Base-by-base conservation (phyloP, 2,113 vertebrate species). In the Ploceus nigricollis region DNA sequence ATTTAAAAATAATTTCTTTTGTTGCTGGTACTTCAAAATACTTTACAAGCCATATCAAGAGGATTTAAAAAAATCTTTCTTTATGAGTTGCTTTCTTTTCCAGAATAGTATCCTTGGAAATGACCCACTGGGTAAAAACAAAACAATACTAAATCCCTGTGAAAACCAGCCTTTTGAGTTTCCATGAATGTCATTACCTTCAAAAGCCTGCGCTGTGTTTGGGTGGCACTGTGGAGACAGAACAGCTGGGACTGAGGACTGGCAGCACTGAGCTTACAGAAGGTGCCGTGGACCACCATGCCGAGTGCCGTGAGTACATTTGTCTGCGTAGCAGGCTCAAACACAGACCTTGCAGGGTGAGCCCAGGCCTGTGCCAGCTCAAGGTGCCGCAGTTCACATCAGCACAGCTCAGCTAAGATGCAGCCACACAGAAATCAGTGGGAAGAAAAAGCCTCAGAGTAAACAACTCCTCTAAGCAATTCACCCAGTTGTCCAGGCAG, bases 51-150 rank as follows among this genome's bases (percentile, higher is more conserved):
- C 47, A 60, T 89, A 81, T 80, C 82, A 82, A 90, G 64, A 85
- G 86, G 83, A 79, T 95, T 95, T 87, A 11, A 1, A 21, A 86
- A 95, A 90, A 87, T 87, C 80, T 94, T 80, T 95, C 77, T 69
- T 89, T 87, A 83, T 83, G 70, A 95, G 71, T 65, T 89, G 76
- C 79, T 90, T 96, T 96, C 31, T 88, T 93, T 92, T 90, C 86
- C 81, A 85, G 93, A 73, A 82, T 21, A 82, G 95, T 93, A 95
- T 95, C 93, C 96, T 94, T 96, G 94, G 96, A 95, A 97, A 97
- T 97, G 94, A 95, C 88, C 92, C 65, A 37, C 75, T 64, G 91
- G 78, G 58, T 93, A 93, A 96, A 96, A 97, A 73, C 50, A 90
- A 81, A 92, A 40, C 85, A 82, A 57, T 66, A 70, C 71, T 56